These are phyloP conservation scores for Eunapius fragilis DNA, from an alignment of 37 sponge, comb jelly and placozoan species.

Conservation along the genomic window DNA sequence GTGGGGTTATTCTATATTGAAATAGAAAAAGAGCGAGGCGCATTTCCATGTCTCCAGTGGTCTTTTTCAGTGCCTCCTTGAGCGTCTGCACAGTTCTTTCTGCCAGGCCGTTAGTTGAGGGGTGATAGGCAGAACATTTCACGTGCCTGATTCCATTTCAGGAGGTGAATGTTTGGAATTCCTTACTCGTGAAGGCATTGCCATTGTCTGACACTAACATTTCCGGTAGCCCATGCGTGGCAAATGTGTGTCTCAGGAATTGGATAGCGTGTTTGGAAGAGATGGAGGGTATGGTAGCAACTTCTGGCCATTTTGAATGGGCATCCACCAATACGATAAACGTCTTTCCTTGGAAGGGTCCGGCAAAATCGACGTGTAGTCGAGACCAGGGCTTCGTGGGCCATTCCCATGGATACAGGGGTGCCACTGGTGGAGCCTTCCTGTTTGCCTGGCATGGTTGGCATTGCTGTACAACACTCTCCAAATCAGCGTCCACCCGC, in stretches of 20 bases:
- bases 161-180: slow-evolving; percentile 23
- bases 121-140: slow-evolving; percentile 27
- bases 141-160: slow-evolving; percentile 32
- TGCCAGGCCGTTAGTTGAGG: slow-evolving; percentile 34
- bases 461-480: slow-evolving; percentile 14
- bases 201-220: slow-evolving; percentile 36
- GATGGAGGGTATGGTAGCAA: slow-evolving; percentile 3
- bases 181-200: slow-evolving; percentile 9
- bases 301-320: slow-evolving; percentile 27
- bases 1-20: slow-evolving; percentile 30
- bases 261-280: slow-evolving; percentile 2
- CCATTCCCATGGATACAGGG: slow-evolving; percentile 20
- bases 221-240: slow-evolving; percentile 39
- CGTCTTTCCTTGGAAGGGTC: slow-evolving; percentile 15
- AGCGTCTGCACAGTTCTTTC: slow-evolving; percentile 47
- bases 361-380: slow-evolving; percentile 19
- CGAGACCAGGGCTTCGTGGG: slow-evolving; percentile 14
- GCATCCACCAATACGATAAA: slow-evolving; percentile 35
- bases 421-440: neutral
- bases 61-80: slow-evolving; percentile 34
- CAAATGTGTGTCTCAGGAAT: slow-evolving; percentile 26
- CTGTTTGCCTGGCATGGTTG: neutral
- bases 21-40: slow-evolving; percentile 25
- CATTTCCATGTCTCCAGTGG: slow-evolving; percentile 16
- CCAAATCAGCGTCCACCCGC: slow-evolving; percentile 13